Evolutionary conservation across 1,140 invertebrate species (phyloP).

Genomic region (Drosophila mojavensis): DNA sequence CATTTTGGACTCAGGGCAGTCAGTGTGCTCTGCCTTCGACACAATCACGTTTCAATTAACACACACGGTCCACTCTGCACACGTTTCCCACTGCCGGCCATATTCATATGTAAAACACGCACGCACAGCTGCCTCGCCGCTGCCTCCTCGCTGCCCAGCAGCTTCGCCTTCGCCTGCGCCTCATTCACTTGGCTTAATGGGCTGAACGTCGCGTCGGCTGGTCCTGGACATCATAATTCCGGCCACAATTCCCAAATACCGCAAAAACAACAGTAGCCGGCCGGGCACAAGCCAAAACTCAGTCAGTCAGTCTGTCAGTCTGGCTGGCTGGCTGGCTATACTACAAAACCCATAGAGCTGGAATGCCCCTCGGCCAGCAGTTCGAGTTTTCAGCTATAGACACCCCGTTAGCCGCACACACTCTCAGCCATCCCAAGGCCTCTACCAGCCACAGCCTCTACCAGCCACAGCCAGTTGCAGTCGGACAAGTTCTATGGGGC

Average conservation of each 20-base stretch:
- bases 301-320: constrained; percentile 18
- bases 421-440: neutral
- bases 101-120: constrained; percentile 80
- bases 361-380: constrained; percentile 11
- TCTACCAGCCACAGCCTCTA: too few species aligned
- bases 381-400: constrained; percentile 2
- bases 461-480: constrained; percentile 5
- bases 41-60: constrained; percentile 81
- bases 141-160: constrained; percentile 3
- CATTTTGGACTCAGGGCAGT: neutral
- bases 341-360: constrained; percentile 2
- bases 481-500: constrained; percentile 62
- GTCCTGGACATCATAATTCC: constrained; percentile 74
- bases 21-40: constrained; percentile 27
- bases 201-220: constrained; percentile 29
- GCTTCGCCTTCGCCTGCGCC: neutral
- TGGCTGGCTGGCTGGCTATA: constrained; percentile 23
- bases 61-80: constrained; percentile 51
- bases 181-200: constrained; percentile 56
- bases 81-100: constrained; percentile 32
- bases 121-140: constrained; percentile 46
- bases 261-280: constrained; percentile 62
- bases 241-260: constrained; percentile 78
- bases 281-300: constrained; percentile 16
- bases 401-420: constrained; percentile 2